Conservation (phyloP, 2,888 invertebrate species). For the Scaptomyza tumidula region DNA sequence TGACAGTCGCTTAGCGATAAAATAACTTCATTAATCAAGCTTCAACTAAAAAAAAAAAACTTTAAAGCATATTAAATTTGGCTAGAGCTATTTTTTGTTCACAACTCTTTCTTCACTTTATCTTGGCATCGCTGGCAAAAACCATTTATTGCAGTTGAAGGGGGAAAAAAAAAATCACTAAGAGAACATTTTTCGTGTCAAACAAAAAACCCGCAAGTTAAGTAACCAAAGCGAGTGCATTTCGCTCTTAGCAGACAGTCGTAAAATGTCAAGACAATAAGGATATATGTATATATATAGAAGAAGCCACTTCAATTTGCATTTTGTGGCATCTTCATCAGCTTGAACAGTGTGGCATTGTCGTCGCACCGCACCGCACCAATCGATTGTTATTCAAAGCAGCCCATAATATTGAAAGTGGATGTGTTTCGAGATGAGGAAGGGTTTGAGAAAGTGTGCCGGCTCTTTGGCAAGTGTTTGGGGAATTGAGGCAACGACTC, state of each 20-base stretch:
- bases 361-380: constrained; percentile 58
- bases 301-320: constrained; percentile 46
- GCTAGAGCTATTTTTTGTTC: not conserved
- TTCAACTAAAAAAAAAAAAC: not conserved
- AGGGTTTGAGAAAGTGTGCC: constrained; percentile 28
- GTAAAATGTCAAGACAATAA: constrained; percentile 68
- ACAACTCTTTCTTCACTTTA: constrained; percentile 56
- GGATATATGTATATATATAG: constrained; percentile 10
- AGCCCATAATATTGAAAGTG: constrained; percentile 71
- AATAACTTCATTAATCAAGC: constrained; percentile 53
- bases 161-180: constrained; percentile 35
- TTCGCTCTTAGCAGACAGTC: constrained; percentile 54
- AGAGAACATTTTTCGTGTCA: constrained; percentile 1
- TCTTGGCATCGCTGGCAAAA: constrained; percentile 44
- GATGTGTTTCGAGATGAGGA: constrained; percentile 14
- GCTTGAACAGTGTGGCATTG: constrained; percentile 50
- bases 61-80: constrained; percentile 13
- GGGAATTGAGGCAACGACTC: constrained; percentile 84
- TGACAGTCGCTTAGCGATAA: constrained; percentile 35
- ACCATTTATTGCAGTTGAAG: constrained; percentile 53
- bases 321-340: constrained; percentile 58
- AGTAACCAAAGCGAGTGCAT: constrained; percentile 45
- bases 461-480: constrained; percentile 75
- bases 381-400: constrained; percentile 79
- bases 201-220: constrained; percentile 40